Base-by-base conservation (phyloP, 2,888 invertebrate species). In the Thalpophila matura region DNA sequence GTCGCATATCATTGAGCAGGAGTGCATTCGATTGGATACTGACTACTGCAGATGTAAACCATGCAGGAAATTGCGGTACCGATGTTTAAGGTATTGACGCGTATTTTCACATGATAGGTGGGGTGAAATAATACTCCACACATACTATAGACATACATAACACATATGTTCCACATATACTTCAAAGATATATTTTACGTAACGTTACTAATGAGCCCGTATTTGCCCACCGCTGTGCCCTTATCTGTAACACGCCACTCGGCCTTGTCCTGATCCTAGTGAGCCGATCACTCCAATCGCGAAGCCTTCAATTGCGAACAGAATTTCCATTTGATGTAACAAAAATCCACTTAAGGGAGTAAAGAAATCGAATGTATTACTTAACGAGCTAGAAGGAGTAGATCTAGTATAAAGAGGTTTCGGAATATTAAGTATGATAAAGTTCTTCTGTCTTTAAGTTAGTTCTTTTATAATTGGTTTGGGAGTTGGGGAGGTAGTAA, bases 171-270 rank as follows among this genome's bases (percentile, higher is more conserved):
- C 6, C 10, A 35, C 12, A 40, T 20, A 37, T 12, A 51, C n/a
- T 38, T n/a, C 26, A 20, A n/a, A 24, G 18, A 57, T 73, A 53
- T 47, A 61, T 49, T 43, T 40, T 45, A 60, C 74, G 7, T 40
- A 35, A 12, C 29, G 50, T 40, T 35, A 18, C 49, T 79, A 75
- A 72, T 63, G 76, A 79, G 56, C 56, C 64, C 62, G 49, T 68
- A 77, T 79, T 75, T 76, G 58, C 68, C 58, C 45, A 66, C 65
- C 68, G 60, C 65, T 63, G 76, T 45, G 72, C 42, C 51, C 43
- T 75, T 71, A 71, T 75, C 71, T 50, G 20, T 56, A 42, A 74
- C 61, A 53, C 18, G 45, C 20, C 43, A 35, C 49, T 53, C 50
- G 46, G 37, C 47, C 56, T 67, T 45, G 50, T 46, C 64, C 67